Evolutionary conservation across 2,888 invertebrate species (phyloP).

Genomic region (Cetonia aurata): DNA sequence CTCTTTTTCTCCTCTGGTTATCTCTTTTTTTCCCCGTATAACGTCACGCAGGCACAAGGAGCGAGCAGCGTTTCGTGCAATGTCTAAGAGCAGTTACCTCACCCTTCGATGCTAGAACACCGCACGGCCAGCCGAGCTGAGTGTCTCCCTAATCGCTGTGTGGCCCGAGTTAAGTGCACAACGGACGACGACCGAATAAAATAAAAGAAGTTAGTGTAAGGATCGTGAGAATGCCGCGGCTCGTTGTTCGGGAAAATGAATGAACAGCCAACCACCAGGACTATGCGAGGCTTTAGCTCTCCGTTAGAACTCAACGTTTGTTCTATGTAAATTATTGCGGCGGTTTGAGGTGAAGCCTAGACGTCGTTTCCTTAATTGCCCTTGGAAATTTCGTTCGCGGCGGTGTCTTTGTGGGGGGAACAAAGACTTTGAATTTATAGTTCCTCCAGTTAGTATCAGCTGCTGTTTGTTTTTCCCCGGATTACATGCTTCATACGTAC

Average conservation of each 20-base stretch:
- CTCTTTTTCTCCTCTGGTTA: no score
- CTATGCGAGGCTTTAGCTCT: no score
- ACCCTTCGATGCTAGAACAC: no score
- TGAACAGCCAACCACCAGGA: slow-evolving; percentile 2
- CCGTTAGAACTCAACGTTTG: slow-evolving; percentile 1
- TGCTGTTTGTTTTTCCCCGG: slow-evolving; percentile 17
- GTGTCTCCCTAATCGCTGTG: no score
- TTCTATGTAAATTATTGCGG: slow-evolving; percentile 18
- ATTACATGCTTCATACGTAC: neutral
- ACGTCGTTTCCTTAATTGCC: slow-evolving; percentile 5
- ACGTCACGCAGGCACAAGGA: no score
- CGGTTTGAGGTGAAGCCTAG: slow-evolving; percentile 9
- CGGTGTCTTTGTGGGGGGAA: slow-evolving; percentile 9
- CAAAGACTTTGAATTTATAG: slow-evolving; percentile 25
- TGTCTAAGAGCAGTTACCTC: no score
- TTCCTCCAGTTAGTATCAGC: slow-evolving; percentile 6
- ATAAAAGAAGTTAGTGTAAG: slow-evolving; percentile 21
- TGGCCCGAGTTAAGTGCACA: neutral
- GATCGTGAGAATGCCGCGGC: slow-evolving; percentile 20
- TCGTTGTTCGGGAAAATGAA: slow-evolving; percentile 18
- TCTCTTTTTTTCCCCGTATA: no score
- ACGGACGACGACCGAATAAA: slow-evolving; percentile 10
- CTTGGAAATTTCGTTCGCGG: slow-evolving; percentile 12
- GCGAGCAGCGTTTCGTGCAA: no score
- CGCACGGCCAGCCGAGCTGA: no score